These are phyloP conservation scores for Tyrannus savana DNA, from an alignment of 2,113 vertebrate genomes.

Conservation along the genomic window DNA sequence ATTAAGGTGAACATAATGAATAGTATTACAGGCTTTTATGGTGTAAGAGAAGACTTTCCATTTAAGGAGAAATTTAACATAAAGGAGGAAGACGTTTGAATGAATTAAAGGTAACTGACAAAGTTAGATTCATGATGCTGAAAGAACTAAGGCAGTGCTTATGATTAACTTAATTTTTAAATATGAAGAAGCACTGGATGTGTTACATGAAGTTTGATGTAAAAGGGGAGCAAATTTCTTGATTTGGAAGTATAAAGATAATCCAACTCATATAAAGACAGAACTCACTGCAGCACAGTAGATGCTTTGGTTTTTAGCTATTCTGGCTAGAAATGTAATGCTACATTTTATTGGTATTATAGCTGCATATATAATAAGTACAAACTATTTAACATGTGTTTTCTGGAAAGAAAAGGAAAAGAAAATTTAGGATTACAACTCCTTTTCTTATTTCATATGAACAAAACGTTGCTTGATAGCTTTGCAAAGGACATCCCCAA, in stretches of 20 bases:
- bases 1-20: background rate
- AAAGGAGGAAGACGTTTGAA: background rate
- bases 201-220: background rate
- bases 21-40: background rate
- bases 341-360: background rate
- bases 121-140: background rate
- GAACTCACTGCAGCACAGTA: background rate
- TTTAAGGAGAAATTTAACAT: background rate
- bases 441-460: background rate
- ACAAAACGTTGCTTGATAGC: background rate
- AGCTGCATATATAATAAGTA: background rate
- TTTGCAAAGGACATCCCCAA: conserved; percentile 36
- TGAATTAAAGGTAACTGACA: background rate
- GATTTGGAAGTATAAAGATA: background rate
- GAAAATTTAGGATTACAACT: background rate
- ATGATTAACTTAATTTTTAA: background rate
- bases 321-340: background rate
- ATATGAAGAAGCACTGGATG: background rate
- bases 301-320: background rate
- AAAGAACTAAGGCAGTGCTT: background rate
- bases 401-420: background rate
- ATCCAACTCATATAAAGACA: background rate
- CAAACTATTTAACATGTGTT: background rate
- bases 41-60: background rate
- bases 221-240: background rate